Percentiles rank a stretch among this genome's conserved stretches.
Conservation (phyloP, 2,888 invertebrate genomes). For the Steinernema hermaphroditum region DNA sequence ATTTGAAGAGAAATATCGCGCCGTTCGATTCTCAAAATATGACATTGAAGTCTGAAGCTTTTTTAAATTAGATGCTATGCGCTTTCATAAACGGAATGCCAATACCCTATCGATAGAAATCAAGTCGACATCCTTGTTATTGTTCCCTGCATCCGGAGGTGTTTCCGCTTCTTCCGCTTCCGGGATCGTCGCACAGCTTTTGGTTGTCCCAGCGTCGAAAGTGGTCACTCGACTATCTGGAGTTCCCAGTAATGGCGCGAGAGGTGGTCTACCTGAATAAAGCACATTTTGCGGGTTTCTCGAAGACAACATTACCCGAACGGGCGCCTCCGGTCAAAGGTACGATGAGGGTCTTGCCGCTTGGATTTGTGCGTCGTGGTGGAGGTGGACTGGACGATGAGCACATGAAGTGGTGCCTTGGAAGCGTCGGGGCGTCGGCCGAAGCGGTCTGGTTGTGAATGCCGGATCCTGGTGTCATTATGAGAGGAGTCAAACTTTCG, state of each 20-base stretch:
- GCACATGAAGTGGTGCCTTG: conserved; percentile 28
- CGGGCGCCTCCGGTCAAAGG: conserved; percentile 44
- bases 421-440: neutral
- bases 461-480: conserved; percentile 46
- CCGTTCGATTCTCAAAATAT: neutral
- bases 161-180: conserved; percentile 42
- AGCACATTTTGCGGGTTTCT: neutral
- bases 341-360: conserved; percentile 54
- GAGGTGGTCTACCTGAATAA: conserved; percentile 48
- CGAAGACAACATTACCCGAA: neutral
- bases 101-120: conserved; percentile 59
- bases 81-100: neutral
- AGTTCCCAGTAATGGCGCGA: conserved; percentile 51
- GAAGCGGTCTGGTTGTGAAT: neutral
- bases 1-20: neutral
- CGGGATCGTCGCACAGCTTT: conserved; percentile 63
- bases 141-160: conserved; percentile 8
- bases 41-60: conserved; percentile 33
- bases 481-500: conserved; percentile 59
- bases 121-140: conserved; percentile 43
- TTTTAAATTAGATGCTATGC: neutral
- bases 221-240: conserved; percentile 62
- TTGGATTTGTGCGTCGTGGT: conserved; percentile 37
- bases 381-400: conserved; percentile 40
- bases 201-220: conserved; percentile 59